phyloP scores from a whole-genome alignment of 1,140 invertebrate species.

The Sminthurides bifidus region DNA sequence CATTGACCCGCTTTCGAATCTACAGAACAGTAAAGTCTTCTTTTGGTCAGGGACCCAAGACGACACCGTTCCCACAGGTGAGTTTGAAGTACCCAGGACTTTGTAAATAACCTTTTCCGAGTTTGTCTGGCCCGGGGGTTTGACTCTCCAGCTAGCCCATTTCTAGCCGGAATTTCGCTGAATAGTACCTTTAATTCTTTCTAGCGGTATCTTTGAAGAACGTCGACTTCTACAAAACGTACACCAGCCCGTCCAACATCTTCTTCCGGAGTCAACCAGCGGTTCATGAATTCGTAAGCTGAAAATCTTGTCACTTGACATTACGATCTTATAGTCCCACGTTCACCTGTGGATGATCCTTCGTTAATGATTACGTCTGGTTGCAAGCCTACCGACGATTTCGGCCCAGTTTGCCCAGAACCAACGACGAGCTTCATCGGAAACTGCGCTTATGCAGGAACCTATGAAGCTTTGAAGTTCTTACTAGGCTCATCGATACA shows the following conservation, averaged over 20 bases:
- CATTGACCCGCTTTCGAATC: constrained; percentile 8
- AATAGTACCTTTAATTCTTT: background rate
- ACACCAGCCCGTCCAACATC: constrained; percentile 2
- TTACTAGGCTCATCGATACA: constrained; percentile 4
- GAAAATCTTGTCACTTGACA: background rate
- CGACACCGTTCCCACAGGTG: constrained; percentile 3
- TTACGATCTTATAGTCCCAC: background rate
- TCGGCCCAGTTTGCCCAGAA: background rate
- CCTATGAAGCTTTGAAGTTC: constrained; percentile 6
- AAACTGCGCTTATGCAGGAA: constrained; percentile 9
- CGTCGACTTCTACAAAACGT: constrained; percentile 5
- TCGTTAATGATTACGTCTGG: background rate
- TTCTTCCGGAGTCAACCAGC: background rate
- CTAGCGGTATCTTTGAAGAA: background rate
- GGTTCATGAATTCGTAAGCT: constrained; percentile 12
- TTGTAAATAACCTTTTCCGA: background rate
- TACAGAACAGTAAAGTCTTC: constrained; percentile 7
- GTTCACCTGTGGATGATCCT: too few species aligned
- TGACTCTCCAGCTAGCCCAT: background rate
- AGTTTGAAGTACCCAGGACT: background rate
- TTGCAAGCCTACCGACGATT: constrained; percentile 6
- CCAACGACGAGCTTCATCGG: constrained; percentile 4
- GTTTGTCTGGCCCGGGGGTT: background rate
- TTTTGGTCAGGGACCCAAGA: constrained; percentile 9
- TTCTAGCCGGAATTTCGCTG: background rate